Percentiles rank a stretch among this genome's conserved stretches.
Evolutionary conservation across 1,140 invertebrate species (phyloP).

Genomic region (Pogonomyrmex barbatus): DNA sequence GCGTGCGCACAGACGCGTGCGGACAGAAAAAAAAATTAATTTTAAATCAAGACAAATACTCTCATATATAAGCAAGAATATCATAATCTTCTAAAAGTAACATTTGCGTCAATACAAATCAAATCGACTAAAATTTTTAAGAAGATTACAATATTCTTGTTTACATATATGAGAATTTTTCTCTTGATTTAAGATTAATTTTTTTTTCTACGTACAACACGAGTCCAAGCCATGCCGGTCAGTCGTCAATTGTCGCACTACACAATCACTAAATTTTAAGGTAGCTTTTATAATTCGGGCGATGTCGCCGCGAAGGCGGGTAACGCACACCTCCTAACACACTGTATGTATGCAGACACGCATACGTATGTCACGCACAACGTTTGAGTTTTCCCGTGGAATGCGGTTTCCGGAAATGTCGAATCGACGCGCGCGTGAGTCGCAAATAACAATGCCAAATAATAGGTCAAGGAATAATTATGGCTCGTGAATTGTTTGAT

Average conservation of each 20-base stretch:
- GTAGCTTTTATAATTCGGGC: slow-evolving; percentile 53
- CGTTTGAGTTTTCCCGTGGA: background rate
- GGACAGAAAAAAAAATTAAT: too few relatives aligned
- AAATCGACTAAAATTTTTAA: too few relatives aligned
- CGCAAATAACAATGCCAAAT: background rate
- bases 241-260: slow-evolving; percentile 57
- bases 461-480: background rate
- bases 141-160: too few relatives aligned
- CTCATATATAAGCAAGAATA: too few relatives aligned
- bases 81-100: too few relatives aligned
- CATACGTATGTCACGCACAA: background rate
- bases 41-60: too few relatives aligned
- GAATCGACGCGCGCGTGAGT: background rate
- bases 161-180: too few relatives aligned
- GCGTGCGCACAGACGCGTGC: background rate
- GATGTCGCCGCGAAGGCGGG: background rate
- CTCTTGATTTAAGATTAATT: too few relatives aligned
- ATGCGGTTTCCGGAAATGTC: background rate
- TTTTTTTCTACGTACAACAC: background rate
- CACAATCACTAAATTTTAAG: slow-evolving; percentile 52
- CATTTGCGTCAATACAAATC: too few relatives aligned
- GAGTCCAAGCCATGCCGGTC: background rate
- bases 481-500: background rate
- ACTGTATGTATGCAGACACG: background rate
- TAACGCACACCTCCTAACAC: slow-evolving; percentile 6